Conservation (phyloP, 2,797 vertebrate species). For the Nasua narica region DNA sequence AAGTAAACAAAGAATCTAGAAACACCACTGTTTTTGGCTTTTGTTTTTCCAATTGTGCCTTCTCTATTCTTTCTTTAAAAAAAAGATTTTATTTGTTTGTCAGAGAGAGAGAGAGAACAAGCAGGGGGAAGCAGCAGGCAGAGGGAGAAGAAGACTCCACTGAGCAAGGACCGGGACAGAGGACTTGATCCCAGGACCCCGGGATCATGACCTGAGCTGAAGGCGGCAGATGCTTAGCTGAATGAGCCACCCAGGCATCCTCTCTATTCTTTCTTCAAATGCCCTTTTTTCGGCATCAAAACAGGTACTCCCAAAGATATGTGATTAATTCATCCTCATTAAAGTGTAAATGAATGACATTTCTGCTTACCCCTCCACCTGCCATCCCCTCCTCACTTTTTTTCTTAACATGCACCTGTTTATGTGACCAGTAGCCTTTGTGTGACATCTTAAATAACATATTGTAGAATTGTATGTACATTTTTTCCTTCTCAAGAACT, state of each 20-base stretch:
- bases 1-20: conserved; percentile 23
- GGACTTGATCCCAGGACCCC: no score
- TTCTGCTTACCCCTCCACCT: no score
- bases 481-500: no score
- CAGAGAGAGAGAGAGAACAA: not conserved
- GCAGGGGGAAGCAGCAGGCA: not conserved
- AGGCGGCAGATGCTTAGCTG: not conserved
- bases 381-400: no score
- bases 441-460: no score
- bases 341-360: not conserved
- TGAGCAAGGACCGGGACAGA: not conserved
- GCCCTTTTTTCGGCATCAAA: not conserved
- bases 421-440: no score
- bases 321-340: not conserved
- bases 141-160: not conserved
- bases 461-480: no score
- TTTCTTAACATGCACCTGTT: no score
- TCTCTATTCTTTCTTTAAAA: not conserved
- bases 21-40: not conserved
- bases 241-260: not conserved
- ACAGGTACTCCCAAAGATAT: not conserved
- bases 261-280: not conserved
- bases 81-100: no score
- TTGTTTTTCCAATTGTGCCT: not conserved
- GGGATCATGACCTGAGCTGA: not conserved